Conservation (phyloP, 2,113 vertebrate species). For the Stigmatopora argus region DNA sequence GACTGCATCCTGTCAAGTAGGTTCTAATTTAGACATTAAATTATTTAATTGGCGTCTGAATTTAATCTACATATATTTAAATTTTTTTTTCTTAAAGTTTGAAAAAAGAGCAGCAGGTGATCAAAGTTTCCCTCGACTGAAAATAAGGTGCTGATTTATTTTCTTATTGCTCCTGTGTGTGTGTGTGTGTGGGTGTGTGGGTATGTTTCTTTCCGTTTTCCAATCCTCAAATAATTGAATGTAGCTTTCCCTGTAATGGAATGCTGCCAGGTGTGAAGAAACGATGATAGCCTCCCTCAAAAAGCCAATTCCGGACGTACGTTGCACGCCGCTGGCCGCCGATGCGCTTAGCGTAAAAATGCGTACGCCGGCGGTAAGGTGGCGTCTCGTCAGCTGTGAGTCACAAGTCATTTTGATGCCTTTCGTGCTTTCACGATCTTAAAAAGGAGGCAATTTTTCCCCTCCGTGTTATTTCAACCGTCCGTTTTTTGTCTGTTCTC, state of each 20-base stretch:
- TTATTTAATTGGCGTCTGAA: not conserved
- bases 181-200: slow-evolving; percentile 1
- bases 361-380: slow-evolving; percentile 2
- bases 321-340: slow-evolving; percentile 23
- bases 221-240: slow-evolving; percentile 56
- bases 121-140: slow-evolving; percentile 15
- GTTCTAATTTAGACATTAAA: too few species aligned
- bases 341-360: not conserved
- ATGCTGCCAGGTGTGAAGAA: slow-evolving; percentile 61
- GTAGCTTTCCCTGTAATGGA: slow-evolving; percentile 57
- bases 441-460: not conserved
- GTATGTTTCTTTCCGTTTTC: slow-evolving; percentile 23
- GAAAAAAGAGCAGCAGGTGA: slow-evolving; percentile 27
- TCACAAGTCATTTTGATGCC: not conserved
- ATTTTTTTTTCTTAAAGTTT: not conserved
- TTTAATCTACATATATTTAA: not conserved
- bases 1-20: not conserved
- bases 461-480: not conserved
- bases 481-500: not conserved
- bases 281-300: slow-evolving; percentile 44
- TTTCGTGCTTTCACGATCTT: not conserved
- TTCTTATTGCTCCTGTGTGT: not conserved
- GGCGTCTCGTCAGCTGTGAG: not conserved
- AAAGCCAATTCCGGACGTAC: slow-evolving; percentile 54
- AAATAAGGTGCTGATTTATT: slow-evolving; percentile 22